Percentiles rank a stretch among this genome's conserved stretches.
Evolutionary conservation across 2,888 invertebrate genomes (phyloP).

Genomic region (Lasius platythorax): DNA sequence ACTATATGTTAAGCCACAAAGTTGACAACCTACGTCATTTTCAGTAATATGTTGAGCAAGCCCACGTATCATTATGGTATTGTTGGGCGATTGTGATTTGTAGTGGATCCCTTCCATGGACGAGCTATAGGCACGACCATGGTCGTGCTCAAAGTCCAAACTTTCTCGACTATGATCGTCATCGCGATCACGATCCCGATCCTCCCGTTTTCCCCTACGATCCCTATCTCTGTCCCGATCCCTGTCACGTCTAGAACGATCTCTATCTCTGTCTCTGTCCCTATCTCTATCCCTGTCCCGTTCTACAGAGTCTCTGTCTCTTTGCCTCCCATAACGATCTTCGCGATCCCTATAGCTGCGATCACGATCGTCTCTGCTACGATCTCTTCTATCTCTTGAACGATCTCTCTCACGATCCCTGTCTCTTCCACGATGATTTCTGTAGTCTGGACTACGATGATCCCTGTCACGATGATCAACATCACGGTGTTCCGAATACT

Average conservation of each 20-base stretch:
- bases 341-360: constrained; percentile 81
- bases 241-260: constrained; percentile 79
- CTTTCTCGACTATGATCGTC: constrained; percentile 84
- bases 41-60: constrained; percentile 92
- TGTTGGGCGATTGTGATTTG: constrained; percentile 88
- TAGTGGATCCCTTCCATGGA: constrained; percentile 87
- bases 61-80: constrained; percentile 92
- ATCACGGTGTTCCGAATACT: constrained; percentile 80
- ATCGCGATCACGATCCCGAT: constrained; percentile 82
- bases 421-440: constrained; percentile 82
- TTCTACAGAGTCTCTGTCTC: constrained; percentile 79
- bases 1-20: constrained; percentile 70
- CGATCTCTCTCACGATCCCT: constrained; percentile 83
- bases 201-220: constrained; percentile 78
- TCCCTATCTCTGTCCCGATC: constrained; percentile 80
- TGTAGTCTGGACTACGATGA: constrained; percentile 82
- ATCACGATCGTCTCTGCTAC: constrained; percentile 82
- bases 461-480: constrained; percentile 79
- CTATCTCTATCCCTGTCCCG: constrained; percentile 80
- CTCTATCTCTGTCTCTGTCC: constrained; percentile 80
- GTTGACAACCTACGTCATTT: constrained; percentile 89
- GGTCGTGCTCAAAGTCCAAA: constrained; percentile 83
- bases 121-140: constrained; percentile 81
- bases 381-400: constrained; percentile 81
- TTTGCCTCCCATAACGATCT: constrained; percentile 76